Base-by-base conservation (phyloP, 2,888 invertebrate genomes). In the Panzeria rudis region DNA sequence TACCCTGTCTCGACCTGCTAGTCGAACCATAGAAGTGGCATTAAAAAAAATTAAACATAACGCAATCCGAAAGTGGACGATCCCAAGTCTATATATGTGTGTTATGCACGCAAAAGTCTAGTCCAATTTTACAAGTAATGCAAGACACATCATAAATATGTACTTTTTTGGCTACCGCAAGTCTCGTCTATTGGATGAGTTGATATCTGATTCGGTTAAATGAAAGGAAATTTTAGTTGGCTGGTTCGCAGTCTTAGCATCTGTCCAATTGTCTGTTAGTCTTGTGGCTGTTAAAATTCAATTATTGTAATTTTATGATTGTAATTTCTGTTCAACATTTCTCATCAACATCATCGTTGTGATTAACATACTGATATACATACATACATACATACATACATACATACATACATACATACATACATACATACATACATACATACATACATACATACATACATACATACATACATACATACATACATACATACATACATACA, bases 261-360 rank as follows among this genome's bases (percentile, higher is more conserved):
- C 11, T 52, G 29, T 47, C 32, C 47, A 54, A 52, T 20, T 59
- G 44, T 59, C 68, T 69, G 68, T 54, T 64, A 25, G 78, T 32
- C 50, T 83, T 71, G 71, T n/a, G 71, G 50, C 80, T 64, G 47
- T 71, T 71, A 76, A 80, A 84, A 80, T 80, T 84, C 84, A 84
- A 84, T 84, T 80, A 76, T 72, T 80, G 71, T 52, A 59, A 79
- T 79, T 80, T 80, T 69, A 59, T 84, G 56, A 71, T 84, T 72
- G 66, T 38, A 56, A 41, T 52, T 83, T 62, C 15, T 66, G 54
- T 62, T 81, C 38, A 81, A 75, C 44, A 3, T 54, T 69, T 62
- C 41, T 52, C 66, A 78, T 73, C 50, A 54, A 62, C 47, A 52
- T 71, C 29, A 47, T n/a, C 50, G n/a, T 32, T 52, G 17, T 71